Conservation (phyloP, 2,113 vertebrate genomes). For the Larimichthys crocea region DNA sequence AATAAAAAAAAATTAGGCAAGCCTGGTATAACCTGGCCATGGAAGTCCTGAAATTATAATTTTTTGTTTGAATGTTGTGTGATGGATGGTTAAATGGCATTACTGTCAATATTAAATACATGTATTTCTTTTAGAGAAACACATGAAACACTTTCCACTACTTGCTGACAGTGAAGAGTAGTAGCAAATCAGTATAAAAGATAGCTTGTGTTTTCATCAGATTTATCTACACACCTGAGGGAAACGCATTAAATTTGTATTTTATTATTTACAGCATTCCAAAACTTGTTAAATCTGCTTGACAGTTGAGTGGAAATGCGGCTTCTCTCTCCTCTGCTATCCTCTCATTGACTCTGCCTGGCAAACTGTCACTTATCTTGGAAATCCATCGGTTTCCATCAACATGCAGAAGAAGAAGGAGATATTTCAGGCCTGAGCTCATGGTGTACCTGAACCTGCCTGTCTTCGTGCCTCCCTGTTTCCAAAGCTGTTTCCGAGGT, state of each 20-base stretch:
- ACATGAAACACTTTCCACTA: not conserved
- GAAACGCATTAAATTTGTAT: not conserved
- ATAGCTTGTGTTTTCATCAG: too few species aligned
- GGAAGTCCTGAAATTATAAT: too few species aligned
- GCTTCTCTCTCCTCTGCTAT: conserved; percentile 2
- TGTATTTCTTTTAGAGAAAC: not conserved
- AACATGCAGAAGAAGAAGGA: conserved; percentile 9
- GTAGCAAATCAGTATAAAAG: not conserved
- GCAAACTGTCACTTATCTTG: conserved; percentile 46
- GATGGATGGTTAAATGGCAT: not conserved
- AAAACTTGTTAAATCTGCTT: not conserved
- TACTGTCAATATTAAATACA: too few species aligned
- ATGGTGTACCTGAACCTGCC: conserved; percentile 34
- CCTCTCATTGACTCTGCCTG: not conserved
- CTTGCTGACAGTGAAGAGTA: not conserved
- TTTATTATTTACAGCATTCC: not conserved
- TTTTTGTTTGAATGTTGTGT: not conserved
- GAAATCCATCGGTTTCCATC: conserved; percentile 61
- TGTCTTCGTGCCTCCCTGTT: conserved; percentile 2
- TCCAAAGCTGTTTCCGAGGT: conserved; percentile 19
- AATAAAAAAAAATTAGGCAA: not conserved
- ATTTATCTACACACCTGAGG: not conserved
- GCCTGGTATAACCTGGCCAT: not conserved
- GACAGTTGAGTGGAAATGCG: conserved; percentile 5
- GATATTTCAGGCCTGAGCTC: conserved; percentile 60